Conservation (phyloP, 2,113 vertebrate genomes). For the Callionymus lyra region DNA sequence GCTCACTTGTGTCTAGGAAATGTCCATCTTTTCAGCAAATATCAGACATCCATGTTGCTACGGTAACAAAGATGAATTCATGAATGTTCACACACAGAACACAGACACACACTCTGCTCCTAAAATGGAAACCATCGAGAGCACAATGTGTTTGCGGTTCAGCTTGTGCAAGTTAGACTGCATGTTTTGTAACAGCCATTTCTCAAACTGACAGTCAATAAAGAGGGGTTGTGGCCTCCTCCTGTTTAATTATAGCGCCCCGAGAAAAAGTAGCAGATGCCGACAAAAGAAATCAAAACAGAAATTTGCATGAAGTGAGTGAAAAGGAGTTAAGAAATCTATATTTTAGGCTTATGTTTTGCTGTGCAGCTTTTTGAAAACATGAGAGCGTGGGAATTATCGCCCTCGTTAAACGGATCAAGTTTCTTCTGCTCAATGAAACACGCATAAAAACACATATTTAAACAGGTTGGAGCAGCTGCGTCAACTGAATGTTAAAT, state of each 20-base stretch:
- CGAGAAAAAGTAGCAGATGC: slow-evolving; percentile 36
- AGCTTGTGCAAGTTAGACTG: slow-evolving; percentile 19
- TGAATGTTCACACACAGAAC: neutral
- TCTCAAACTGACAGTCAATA: slow-evolving; percentile 36
- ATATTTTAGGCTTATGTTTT: slow-evolving; percentile 11
- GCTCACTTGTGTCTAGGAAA: no score
- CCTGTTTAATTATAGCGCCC: slow-evolving; percentile 47
- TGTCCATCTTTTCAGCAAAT: no score
- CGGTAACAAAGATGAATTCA: slow-evolving; percentile 28
- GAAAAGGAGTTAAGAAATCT: slow-evolving; percentile 20
- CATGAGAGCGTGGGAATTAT: slow-evolving; percentile 7
- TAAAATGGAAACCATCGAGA: slow-evolving; percentile 13
- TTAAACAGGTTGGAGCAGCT: neutral
- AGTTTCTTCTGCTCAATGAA: slow-evolving; percentile 4
- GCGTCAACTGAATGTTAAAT: neutral
- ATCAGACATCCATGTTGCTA: neutral
- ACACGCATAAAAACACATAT: slow-evolving; percentile 1
- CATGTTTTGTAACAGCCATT: slow-evolving; percentile 21
- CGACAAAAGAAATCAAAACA: slow-evolving; percentile 44
- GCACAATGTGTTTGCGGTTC: slow-evolving; percentile 31
- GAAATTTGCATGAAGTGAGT: slow-evolving; percentile 35
- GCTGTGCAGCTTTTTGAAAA: neutral
- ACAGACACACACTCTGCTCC: neutral
- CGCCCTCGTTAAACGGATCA: slow-evolving; percentile 2
- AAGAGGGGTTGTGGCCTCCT: slow-evolving; percentile 25